Base-by-base conservation (phyloP, 2,113 vertebrate genomes). In the Pachypanchax playfairii region DNA sequence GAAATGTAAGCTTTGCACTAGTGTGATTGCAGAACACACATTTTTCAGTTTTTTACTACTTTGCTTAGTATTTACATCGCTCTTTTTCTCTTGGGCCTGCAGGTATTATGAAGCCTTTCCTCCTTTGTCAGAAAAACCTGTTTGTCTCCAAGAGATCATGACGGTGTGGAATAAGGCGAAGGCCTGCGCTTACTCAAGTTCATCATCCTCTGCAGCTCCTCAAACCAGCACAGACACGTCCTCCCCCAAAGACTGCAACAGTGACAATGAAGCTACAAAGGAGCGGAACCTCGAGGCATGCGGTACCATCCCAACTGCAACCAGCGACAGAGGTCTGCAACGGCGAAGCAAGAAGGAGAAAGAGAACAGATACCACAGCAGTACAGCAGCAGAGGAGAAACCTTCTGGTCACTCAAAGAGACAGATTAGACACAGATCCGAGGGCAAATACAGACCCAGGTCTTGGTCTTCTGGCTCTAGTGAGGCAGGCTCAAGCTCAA, bases 81-180 rank as follows among this genome's bases (percentile, higher is more conserved):
- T 62, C 26, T 52, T 2, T 59, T 28, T 75, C 2, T 15, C 7
- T 69, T 69, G 49, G 44, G 41, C 24, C 68, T 85, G 36, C 82
- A 99, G 97, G 97, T 99, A 99, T 88, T 99, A 99, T 75, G 97
- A 99, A 94, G 97, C 97, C 20, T 99, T 99, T 88, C 97, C 97
- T 83, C 95, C 96, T 73, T 93, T 99, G 76, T 99, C 96, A 51
- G 95, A 98, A 85, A 99, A 98, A 82, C 90, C 97, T 49, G 95
- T 98, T 89, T 99, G 96, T 94, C 94, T 98, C 86, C 96, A 98
- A 86, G 97, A 99, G 92, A 96, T 96, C 71, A 96, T 96, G 96
- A 97, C 96, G 1, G 97, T 99, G 84, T 99, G 97, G 97, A 98
- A 96, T 91, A 98, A 96, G 88, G 91, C 96, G 56, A 95, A 96